Evolutionary conservation across 92 coral and sea anemone genomes (phyloP).

Genomic region (Montipora capitata): DNA sequence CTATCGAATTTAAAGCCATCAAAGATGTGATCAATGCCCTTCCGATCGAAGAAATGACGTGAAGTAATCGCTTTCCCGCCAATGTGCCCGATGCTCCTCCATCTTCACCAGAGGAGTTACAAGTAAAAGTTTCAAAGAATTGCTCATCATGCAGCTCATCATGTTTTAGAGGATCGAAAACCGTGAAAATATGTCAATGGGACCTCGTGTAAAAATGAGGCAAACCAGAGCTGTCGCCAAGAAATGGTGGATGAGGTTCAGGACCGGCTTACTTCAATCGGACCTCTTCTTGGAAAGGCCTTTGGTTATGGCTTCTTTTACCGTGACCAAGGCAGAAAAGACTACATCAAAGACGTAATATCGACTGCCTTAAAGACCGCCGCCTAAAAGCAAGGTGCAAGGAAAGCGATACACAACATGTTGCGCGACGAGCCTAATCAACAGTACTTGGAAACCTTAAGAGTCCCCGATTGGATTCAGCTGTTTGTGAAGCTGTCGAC

Average conservation of each 20-base stretch:
- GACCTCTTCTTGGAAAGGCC: not conserved
- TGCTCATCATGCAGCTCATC: not conserved
- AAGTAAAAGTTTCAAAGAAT: not conserved
- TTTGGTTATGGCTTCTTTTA: not conserved
- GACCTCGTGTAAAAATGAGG: not conserved
- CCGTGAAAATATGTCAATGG: not conserved
- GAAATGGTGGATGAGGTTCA: not conserved
- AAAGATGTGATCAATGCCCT: not conserved
- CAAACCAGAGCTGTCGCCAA: not conserved
- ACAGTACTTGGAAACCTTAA: too few species aligned
- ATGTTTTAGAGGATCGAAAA: not conserved
- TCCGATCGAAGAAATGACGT: conserved; percentile 6
- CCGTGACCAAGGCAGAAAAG: not conserved
- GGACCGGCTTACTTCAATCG: not conserved
- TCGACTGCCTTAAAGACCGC: not conserved
- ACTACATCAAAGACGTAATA: not conserved
- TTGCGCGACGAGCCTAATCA: not conserved
- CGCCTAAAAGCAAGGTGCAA: not conserved
- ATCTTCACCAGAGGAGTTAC: not conserved
- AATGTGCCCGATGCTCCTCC: not conserved
- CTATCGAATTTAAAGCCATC: conserved; percentile 1
- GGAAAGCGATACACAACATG: not conserved
- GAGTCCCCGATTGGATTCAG: too few species aligned
- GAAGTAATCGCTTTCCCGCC: conserved; percentile 19
- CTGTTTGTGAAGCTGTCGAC: too few species aligned